A percentile compares a stretch with the other conserved stretches of the same genome.
These are phyloP conservation scores for Bradypodion ventrale DNA, from an alignment of 2,797 vertebrate species.

Conservation along the genomic window DNA sequence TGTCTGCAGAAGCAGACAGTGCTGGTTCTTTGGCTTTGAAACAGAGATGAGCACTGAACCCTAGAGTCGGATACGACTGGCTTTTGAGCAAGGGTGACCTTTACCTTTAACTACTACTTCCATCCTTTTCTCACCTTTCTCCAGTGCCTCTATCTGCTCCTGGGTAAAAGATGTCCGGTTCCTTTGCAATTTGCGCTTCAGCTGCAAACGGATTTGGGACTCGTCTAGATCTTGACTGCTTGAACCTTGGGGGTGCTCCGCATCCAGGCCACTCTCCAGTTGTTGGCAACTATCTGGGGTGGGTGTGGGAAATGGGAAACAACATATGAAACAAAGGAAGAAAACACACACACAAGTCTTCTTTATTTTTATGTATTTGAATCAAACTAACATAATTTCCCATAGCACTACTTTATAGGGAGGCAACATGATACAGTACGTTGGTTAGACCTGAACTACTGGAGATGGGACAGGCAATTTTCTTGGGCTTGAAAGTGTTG, in stretches of 20 bases:
- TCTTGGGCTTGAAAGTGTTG: too few species aligned
- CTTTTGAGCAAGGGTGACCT: too few species aligned
- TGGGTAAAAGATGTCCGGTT: conserved; percentile 88
- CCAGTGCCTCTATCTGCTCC: conserved; percentile 88
- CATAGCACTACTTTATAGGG: neutral
- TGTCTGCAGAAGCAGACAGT: too few species aligned
- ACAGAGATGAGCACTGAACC: too few species aligned
- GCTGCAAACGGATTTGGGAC: conserved; percentile 85
- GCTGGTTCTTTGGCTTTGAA: too few species aligned
- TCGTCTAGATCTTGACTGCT: conserved; percentile 67
- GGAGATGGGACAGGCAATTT: too few species aligned
- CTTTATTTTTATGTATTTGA: too few species aligned
- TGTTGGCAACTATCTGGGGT: conserved; percentile 78
- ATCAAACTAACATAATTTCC: neutral
- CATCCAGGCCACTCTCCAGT: conserved; percentile 71
- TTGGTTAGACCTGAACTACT: neutral
- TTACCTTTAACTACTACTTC: too few species aligned
- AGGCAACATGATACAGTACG: neutral
- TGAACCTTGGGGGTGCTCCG: conserved; percentile 53
- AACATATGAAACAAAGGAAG: neutral
- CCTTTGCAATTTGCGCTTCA: conserved; percentile 88
- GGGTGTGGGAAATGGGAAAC: neutral
- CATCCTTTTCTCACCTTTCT: conserved; percentile 80
- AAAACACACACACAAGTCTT: neutral
- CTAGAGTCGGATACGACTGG: too few species aligned